Conservation (phyloP, 2,888 invertebrate genomes). For the Agrotis clavis region DNA sequence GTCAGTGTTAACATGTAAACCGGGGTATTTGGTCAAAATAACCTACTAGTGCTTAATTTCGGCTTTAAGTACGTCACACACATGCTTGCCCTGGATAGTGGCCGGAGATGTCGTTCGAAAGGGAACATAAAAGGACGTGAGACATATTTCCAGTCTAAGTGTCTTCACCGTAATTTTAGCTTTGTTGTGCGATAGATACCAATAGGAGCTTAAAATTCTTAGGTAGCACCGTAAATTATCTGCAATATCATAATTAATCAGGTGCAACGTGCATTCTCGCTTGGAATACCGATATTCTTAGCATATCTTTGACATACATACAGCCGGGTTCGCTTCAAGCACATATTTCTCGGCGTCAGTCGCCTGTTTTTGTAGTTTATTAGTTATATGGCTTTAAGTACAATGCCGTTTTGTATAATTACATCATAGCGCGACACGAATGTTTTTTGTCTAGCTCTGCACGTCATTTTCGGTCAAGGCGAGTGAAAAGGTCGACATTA, state of each 20-base stretch:
- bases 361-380: slow-evolving; percentile 50
- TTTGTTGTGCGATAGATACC: background rate
- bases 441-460: slow-evolving; percentile 55
- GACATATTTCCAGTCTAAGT: slow-evolving; percentile 9
- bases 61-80: slow-evolving; percentile 6
- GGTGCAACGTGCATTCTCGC: slow-evolving; percentile 27
- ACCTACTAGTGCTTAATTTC: slow-evolving; percentile 11
- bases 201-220: slow-evolving; percentile 30
- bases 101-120: background rate
- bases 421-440: slow-evolving; percentile 52
- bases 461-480: slow-evolving; percentile 56
- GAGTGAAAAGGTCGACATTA: slow-evolving; percentile 52
- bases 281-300: slow-evolving; percentile 52
- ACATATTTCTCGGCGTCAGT: slow-evolving; percentile 41
- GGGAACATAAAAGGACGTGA: background rate
- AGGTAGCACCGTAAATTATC: slow-evolving; percentile 29
- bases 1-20: slow-evolving; percentile 3
- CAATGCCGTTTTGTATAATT: slow-evolving; percentile 58
- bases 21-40: slow-evolving; percentile 13
- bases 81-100: background rate
- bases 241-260: slow-evolving; percentile 42
- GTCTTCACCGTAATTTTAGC: background rate
- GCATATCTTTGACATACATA: slow-evolving; percentile 36
- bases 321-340: slow-evolving; percentile 23
- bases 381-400: slow-evolving; percentile 51